Percentiles rank a stretch among this genome's conserved stretches.
phyloP scores from a whole-genome alignment of 2,797 vertebrate genomes.

The Malacoctenus gilli region DNA sequence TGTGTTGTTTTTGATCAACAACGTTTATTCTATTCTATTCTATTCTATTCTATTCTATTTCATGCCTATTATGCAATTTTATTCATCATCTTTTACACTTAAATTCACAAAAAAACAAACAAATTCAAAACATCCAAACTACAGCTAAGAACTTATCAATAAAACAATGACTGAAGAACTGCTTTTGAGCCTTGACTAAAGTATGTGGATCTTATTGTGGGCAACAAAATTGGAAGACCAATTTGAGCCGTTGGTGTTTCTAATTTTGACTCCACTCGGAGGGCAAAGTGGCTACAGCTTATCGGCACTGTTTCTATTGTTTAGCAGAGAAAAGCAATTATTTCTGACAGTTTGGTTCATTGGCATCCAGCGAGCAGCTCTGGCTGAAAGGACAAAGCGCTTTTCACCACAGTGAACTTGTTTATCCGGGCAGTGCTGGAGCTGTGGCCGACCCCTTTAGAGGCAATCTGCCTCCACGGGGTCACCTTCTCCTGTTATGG shows the following conservation, averaged over 20 bases:
- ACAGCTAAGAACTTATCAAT: no score
- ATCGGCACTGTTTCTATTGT: background rate
- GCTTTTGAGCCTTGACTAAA: no score
- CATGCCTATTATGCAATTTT: no score
- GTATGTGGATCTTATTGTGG: background rate
- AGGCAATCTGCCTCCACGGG: conserved; percentile 7
- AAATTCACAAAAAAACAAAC: no score
- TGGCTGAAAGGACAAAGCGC: background rate
- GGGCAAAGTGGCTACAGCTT: background rate
- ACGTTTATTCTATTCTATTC: no score
- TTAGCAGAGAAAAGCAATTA: background rate
- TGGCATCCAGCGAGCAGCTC: background rate
- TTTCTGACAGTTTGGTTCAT: background rate
- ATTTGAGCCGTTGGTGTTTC: background rate
- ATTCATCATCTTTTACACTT: no score
- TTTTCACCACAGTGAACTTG: conserved; percentile 6
- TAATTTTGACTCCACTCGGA: background rate
- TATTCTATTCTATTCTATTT: no score
- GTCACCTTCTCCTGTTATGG: conserved; percentile 16
- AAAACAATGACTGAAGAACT: no score
- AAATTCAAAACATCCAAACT: no score
- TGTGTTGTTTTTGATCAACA: no score
- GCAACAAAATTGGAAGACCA: background rate
- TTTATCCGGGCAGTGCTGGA: conserved; percentile 2
- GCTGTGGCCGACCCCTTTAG: conserved; percentile 2